These are phyloP conservation scores for Zeus faber DNA, from an alignment of 2,113 vertebrate species.

Conservation along the genomic window DNA sequence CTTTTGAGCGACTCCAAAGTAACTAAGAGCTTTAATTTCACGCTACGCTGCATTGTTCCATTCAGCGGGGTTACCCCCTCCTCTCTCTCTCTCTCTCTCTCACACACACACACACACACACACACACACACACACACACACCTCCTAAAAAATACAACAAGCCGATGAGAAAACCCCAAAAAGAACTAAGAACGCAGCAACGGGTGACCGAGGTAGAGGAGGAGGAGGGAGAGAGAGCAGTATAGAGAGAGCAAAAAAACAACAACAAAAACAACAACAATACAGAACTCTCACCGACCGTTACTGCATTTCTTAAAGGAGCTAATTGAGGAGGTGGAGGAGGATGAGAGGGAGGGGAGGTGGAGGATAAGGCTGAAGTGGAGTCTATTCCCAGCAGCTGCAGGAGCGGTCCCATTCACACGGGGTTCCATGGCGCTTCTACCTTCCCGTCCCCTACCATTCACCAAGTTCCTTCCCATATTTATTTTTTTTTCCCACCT, in stretches of 20 bases:
- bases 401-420: conserved; percentile 10
- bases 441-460: conserved; percentile 28
- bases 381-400: conserved; percentile 47
- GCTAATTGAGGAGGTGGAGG: conserved; percentile 56
- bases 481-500: too few relatives aligned
- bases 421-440: conserved; percentile 7
- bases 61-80: conserved; percentile 63
- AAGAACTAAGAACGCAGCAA: conserved; percentile 60
- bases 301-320: conserved; percentile 56
- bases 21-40: conserved; percentile 77
- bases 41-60: conserved; percentile 73
- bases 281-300: conserved; percentile 48
- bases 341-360: conserved; percentile 35
- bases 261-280: too few relatives aligned
- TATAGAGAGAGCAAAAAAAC: conserved; percentile 22
- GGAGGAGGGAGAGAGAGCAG: conserved; percentile 33
- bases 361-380: conserved; percentile 31
- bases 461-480: too few relatives aligned
- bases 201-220: conserved; percentile 15
- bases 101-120: too few relatives aligned
- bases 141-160: too few relatives aligned
- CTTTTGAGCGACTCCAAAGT: conserved; percentile 73
- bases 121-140: too few relatives aligned
- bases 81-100: not conserved
- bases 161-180: conserved; percentile 65